These are phyloP conservation scores for Lemur catta DNA, from an alignment of 2,797 vertebrate species.

Conservation along the genomic window DNA sequence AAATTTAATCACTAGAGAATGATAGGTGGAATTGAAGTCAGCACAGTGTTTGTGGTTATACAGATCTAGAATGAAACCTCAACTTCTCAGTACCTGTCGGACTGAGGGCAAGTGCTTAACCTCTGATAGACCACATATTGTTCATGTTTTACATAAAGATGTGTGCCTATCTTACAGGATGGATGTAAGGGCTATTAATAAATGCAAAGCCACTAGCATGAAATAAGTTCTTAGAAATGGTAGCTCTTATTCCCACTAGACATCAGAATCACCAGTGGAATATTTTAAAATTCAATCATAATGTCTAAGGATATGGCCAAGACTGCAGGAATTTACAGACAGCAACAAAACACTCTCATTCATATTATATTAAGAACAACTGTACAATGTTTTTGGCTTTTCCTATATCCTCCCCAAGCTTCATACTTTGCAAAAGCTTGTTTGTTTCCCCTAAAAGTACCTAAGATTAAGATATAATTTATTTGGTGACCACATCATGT, in stretches of 20 bases:
- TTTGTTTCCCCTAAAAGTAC: no score
- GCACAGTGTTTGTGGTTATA: not conserved
- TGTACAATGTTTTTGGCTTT: not conserved
- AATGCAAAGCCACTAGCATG: not conserved
- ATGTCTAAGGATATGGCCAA: not conserved
- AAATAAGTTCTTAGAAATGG: not conserved
- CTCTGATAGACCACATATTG: not conserved
- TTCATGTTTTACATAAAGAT: not conserved
- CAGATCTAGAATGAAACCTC: not conserved
- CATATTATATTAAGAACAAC: not conserved
- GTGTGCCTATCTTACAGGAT: not conserved
- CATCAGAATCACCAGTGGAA: not conserved
- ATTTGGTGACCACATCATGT: not conserved
- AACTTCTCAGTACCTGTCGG: not conserved
- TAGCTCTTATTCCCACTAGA: not conserved
- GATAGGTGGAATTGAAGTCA: not conserved
- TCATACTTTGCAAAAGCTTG: not conserved
- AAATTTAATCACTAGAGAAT: not conserved
- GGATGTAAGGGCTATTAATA: not conserved
- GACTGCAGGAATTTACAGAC: not conserved
- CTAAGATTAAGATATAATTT: not conserved
- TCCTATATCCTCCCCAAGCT: not conserved
- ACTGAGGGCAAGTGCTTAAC: not conserved
- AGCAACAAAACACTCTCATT: not conserved
- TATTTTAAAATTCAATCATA: not conserved